A percentile compares a stretch with the other conserved stretches of the same genome.
These are phyloP conservation scores for Drosophila pseudotakahashii DNA, from an alignment of 2,888 invertebrate genomes.

Conservation along the genomic window DNA sequence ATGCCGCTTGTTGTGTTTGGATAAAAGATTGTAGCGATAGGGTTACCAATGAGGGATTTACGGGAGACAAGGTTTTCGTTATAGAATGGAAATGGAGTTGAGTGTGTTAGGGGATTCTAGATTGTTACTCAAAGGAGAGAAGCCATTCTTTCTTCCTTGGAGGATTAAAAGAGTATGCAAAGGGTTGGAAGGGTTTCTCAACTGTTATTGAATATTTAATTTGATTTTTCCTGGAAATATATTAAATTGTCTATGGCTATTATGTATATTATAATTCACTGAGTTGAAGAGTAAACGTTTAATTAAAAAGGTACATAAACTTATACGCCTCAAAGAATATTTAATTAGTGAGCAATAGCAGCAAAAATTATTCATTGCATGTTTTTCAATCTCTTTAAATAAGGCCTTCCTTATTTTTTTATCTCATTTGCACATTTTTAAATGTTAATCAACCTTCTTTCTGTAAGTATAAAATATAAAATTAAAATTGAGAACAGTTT, in stretches of 20 bases:
- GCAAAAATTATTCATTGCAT: too few species aligned
- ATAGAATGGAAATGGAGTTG: conserved; percentile 17
- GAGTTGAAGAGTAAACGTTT: too few species aligned
- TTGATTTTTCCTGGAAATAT: conserved; percentile 2
- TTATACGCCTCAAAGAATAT: too few species aligned
- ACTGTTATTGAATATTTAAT: conserved; percentile 19
- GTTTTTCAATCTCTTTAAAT: too few species aligned
- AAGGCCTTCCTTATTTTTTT: too few species aligned
- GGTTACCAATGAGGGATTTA: conserved; percentile 26
- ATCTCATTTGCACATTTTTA: too few species aligned
- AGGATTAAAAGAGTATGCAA: conserved; percentile 9
- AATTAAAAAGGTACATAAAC: too few species aligned
- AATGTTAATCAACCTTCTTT: too few species aligned
- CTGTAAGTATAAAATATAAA: too few species aligned
- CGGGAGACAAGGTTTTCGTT: conserved; percentile 7
- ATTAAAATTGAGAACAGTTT: too few species aligned
- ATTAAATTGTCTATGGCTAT: background rate
- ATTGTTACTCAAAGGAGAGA: conserved; percentile 2
- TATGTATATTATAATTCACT: too few species aligned
- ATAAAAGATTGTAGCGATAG: conserved; percentile 64
- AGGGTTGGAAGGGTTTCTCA: background rate
- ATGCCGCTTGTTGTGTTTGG: conserved; percentile 58
- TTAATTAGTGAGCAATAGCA: too few species aligned
- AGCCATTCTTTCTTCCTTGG: background rate
- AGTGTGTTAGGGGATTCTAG: conserved; percentile 6